Evolutionary conservation across 2,113 vertebrate genomes (phyloP).

Genomic region (Polyodon spathula): DNA sequence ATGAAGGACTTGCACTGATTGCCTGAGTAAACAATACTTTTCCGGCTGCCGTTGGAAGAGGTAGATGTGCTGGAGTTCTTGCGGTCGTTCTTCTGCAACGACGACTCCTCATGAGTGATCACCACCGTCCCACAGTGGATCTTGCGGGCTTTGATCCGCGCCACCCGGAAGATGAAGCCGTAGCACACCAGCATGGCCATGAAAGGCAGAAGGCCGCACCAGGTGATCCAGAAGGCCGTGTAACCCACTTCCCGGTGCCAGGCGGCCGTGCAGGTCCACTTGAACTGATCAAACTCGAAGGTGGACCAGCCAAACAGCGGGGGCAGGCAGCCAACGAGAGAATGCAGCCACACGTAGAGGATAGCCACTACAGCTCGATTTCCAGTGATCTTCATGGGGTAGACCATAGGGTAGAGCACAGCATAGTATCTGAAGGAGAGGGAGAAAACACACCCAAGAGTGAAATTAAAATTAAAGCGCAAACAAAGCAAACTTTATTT

Average conservation of each 20-base stretch:
- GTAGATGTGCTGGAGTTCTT: conserved; percentile 93
- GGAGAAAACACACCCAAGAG: conserved; percentile 5
- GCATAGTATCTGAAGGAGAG: conserved; percentile 77
- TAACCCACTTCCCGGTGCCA: conserved; percentile 83
- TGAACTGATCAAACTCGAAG: conserved; percentile 89
- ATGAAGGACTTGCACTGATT: conserved; percentile 94
- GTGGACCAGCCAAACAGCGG: conserved; percentile 92
- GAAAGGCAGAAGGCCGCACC: conserved; percentile 82
- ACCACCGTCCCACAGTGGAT: conserved; percentile 83
- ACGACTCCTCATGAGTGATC: conserved; percentile 58
- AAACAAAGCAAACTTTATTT: too few species aligned
- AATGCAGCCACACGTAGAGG: conserved; percentile 88
- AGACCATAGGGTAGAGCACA: conserved; percentile 94
- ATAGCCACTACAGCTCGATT: conserved; percentile 84
- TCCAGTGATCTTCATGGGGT: conserved; percentile 96
- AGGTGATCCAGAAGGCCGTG: conserved; percentile 86
- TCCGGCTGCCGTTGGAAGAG: conserved; percentile 79
- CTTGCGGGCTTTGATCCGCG: conserved; percentile 89
- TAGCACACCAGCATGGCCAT: conserved; percentile 84
- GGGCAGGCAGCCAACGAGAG: conserved; percentile 83
- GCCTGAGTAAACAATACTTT: conserved; percentile 82
- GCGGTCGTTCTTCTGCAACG: conserved; percentile 60
- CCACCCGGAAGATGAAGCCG: conserved; percentile 88
- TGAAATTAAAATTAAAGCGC: too few species aligned
- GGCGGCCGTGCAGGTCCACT: conserved; percentile 90